phyloP scores from a whole-genome alignment of 2,797 vertebrate genomes.

The Takifugu rubripes region DNA sequence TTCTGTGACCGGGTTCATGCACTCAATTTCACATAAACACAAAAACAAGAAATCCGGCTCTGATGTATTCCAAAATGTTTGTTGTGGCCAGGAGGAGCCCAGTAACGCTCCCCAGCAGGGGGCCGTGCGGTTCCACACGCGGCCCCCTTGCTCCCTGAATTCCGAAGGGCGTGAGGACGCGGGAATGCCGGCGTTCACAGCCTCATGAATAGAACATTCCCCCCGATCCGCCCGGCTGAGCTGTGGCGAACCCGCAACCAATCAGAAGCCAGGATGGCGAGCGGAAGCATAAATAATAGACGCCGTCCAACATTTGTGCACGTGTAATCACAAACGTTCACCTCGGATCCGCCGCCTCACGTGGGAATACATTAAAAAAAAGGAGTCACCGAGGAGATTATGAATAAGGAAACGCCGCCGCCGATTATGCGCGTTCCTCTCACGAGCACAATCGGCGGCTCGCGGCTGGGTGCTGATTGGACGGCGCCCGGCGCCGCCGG shows the following conservation, averaged over 20 bases:
- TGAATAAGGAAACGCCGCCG: conserved; percentile 62
- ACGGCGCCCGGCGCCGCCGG: conserved; percentile 61
- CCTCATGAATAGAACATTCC: conserved; percentile 71
- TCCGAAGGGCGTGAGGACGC: conserved; percentile 50
- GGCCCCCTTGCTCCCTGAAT: conserved; percentile 48
- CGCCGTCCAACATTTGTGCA: conserved; percentile 33
- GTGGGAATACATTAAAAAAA: conserved; percentile 52
- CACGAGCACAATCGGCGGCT: conserved; percentile 67
- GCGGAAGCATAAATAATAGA: conserved; percentile 42
- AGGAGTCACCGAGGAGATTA: conserved; percentile 63
- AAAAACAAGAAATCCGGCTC: conserved; percentile 33
- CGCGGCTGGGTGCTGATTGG: conserved; percentile 67
- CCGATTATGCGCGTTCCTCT: conserved; percentile 64
- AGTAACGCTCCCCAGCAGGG: conserved; percentile 53
- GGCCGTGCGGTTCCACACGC: conserved; percentile 42
- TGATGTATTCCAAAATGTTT: conserved; percentile 61
- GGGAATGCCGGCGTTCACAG: conserved; percentile 39
- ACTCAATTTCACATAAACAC: conserved; percentile 61
- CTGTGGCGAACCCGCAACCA: conserved; percentile 46
- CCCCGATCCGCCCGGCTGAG: conserved; percentile 57
- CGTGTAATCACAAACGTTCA: conserved; percentile 44
- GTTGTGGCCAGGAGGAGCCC: conserved; percentile 43
- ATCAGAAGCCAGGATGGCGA: conserved; percentile 25
- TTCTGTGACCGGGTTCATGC: conserved; percentile 52
- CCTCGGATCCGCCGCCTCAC: conserved; percentile 8